phyloP scores from a whole-genome alignment of 2,888 invertebrate genomes.

The Phalangium opilio region DNA sequence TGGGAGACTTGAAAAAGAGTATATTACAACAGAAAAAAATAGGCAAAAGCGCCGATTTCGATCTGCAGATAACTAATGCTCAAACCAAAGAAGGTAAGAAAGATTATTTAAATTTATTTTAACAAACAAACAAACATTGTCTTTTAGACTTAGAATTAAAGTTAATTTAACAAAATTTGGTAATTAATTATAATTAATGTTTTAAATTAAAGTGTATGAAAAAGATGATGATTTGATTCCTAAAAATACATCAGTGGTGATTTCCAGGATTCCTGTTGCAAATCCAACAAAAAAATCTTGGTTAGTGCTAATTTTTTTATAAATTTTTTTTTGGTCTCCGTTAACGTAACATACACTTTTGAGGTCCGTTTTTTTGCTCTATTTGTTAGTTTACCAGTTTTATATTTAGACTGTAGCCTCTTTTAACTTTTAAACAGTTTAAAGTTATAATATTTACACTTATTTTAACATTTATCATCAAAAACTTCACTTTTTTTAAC shows the following conservation, averaged over 20 bases:
- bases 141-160: too few species aligned
- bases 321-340: not conserved
- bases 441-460: too few species aligned
- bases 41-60: slow-evolving; percentile 84
- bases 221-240: slow-evolving; percentile 83
- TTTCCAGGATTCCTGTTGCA: slow-evolving; percentile 76
- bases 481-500: too few species aligned
- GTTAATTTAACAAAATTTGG: slow-evolving; percentile 7
- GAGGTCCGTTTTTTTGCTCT: too few species aligned
- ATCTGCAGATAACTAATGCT: slow-evolving; percentile 89
- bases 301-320: slow-evolving; percentile 10
- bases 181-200: slow-evolving; percentile 14
- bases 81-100: slow-evolving; percentile 88
- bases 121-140: too few species aligned
- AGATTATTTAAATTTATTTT: too few species aligned
- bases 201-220: slow-evolving; percentile 55
- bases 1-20: slow-evolving; percentile 83
- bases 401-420: too few species aligned
- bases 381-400: too few species aligned
- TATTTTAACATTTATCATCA: too few species aligned
- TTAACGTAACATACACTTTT: too few species aligned
- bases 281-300: slow-evolving; percentile 45
- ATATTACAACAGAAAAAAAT: slow-evolving; percentile 90
- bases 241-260: slow-evolving; percentile 90
- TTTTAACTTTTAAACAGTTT: too few species aligned